These are phyloP conservation scores for Chaetodon trifasciatus DNA, from an alignment of 2,797 vertebrate genomes.

Conservation along the genomic window DNA sequence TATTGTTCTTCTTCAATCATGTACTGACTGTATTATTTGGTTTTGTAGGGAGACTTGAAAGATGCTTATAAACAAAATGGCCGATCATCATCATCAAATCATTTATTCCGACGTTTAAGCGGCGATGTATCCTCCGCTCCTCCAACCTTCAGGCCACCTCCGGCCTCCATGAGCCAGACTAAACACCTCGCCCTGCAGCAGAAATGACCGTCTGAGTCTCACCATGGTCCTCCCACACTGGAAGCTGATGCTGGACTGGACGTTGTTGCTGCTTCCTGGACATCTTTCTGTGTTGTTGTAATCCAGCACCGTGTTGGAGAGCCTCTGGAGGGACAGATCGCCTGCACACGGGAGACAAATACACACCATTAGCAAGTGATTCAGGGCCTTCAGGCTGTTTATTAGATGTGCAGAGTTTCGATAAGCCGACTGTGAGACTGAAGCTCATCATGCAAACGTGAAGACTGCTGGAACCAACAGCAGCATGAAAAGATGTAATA, in stretches of 20 bases:
- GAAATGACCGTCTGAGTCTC: constrained; percentile 59
- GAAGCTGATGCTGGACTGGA: constrained; percentile 93
- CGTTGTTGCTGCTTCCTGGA: constrained; percentile 61
- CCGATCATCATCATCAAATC: too few relatives aligned
- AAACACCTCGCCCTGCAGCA: background rate
- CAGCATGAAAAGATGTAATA: too few relatives aligned
- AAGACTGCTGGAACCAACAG: too few relatives aligned
- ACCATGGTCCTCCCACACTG: constrained; percentile 97
- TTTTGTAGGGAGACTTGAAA: too few relatives aligned
- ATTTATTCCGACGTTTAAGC: too few relatives aligned
- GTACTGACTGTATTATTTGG: too few relatives aligned
- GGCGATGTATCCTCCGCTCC: too few relatives aligned
- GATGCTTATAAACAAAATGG: too few relatives aligned
- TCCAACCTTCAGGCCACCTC: background rate
- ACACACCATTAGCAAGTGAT: background rate
- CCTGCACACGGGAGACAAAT: constrained; percentile 77
- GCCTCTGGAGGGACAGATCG: constrained; percentile 76
- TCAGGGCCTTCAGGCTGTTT: background rate
- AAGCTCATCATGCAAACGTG: too few relatives aligned
- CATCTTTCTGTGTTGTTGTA: constrained; percentile 85
- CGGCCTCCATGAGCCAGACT: background rate
- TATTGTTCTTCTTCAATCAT: too few relatives aligned
- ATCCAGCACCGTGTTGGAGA: constrained; percentile 85
- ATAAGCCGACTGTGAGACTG: too few relatives aligned
- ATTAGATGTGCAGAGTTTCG: background rate